These are phyloP conservation scores for Sarcoramphus papa DNA, from an alignment of 2,797 vertebrate species.

Conservation along the genomic window DNA sequence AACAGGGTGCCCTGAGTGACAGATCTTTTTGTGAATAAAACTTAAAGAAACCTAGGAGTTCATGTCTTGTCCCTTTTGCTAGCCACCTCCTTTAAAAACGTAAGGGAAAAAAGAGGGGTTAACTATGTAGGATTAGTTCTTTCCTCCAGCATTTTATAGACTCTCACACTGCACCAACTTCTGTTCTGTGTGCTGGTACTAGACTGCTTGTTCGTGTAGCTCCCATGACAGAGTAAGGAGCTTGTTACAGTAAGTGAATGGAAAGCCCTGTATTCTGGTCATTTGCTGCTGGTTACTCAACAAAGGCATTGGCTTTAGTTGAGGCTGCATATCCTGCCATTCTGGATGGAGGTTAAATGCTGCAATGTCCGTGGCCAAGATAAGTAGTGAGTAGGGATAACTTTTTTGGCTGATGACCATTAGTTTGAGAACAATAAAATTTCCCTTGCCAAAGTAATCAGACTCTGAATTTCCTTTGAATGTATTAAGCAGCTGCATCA, in stretches of 20 bases:
- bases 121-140: neutral
- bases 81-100: neutral
- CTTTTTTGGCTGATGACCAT: neutral
- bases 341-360: conserved; percentile 25
- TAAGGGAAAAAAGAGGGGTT: neutral
- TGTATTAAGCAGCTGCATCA: neutral
- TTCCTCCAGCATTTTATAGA: neutral
- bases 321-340: neutral
- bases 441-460: conserved; percentile 25
- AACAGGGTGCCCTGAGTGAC: neutral
- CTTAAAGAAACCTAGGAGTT: neutral
- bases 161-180: neutral
- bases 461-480: neutral
- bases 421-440: conserved; percentile 25
- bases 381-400: conserved; percentile 43
- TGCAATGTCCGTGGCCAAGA: conserved; percentile 22
- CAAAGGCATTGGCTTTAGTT: conserved; percentile 14
- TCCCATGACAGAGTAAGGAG: neutral
- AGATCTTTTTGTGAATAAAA: neutral
- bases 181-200: neutral
- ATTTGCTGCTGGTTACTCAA: conserved; percentile 31
- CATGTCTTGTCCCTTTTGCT: neutral
- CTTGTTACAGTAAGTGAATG: conserved; percentile 6
- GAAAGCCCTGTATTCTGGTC: neutral
- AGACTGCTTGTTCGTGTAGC: neutral